A percentile compares a stretch with the other conserved stretches of the same genome.
These are phyloP conservation scores for Ailuropoda melanoleuca DNA, from an alignment of 2,113 vertebrate species.

Conservation along the genomic window DNA sequence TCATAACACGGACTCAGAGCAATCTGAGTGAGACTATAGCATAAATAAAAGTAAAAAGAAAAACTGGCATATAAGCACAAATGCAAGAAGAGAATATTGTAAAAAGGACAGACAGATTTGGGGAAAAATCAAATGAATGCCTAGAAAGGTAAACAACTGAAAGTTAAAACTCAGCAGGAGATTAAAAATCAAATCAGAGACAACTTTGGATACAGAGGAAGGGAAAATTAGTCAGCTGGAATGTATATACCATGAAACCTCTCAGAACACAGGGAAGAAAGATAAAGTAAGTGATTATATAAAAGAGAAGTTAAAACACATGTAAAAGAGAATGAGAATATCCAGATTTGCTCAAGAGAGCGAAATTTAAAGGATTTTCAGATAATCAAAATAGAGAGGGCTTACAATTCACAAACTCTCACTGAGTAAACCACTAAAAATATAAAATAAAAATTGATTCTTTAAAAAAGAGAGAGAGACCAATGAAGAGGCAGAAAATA, in stretches of 20 bases:
- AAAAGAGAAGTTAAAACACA: background rate
- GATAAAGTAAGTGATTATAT: background rate
- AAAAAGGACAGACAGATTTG: background rate
- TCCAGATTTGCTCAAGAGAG: background rate
- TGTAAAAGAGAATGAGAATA: background rate
- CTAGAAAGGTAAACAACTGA: background rate
- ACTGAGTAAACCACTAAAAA: background rate
- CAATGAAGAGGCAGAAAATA: background rate
- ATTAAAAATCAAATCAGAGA: background rate
- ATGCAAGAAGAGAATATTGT: background rate
- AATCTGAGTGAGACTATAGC: background rate
- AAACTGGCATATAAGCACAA: background rate
- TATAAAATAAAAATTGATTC: background rate
- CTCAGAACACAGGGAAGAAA: background rate
- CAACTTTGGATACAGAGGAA: background rate
- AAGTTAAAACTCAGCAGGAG: background rate
- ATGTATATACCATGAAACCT: background rate
- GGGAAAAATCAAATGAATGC: background rate
- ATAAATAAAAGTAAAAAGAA: background rate
- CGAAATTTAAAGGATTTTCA: background rate
- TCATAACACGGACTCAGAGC: background rate
- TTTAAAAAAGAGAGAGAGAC: background rate
- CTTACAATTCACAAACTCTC: background rate
- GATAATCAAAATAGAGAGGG: background rate
- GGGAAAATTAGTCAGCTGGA: slow-evolving; percentile 32